These are phyloP conservation scores for Hypanus sabinus DNA, from an alignment of 2,113 vertebrate genomes.

Conservation along the genomic window DNA sequence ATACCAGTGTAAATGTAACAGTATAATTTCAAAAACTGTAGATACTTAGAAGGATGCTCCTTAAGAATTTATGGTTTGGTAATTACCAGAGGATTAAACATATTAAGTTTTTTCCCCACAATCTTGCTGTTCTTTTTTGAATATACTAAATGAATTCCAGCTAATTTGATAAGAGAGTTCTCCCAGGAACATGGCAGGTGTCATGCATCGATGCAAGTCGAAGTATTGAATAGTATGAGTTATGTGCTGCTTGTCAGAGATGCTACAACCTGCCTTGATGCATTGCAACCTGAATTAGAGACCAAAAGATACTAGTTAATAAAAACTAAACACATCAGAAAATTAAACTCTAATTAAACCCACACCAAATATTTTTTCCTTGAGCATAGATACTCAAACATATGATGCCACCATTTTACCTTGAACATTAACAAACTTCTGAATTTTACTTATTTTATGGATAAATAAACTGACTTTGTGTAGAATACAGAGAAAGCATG, in stretches of 20 bases:
- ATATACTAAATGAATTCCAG: background rate
- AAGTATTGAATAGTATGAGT: background rate
- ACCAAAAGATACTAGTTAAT: background rate
- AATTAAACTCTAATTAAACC: background rate
- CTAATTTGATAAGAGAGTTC: background rate
- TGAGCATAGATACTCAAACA: background rate
- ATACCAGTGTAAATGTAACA: background rate
- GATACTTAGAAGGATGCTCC: too few species aligned
- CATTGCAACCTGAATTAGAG: background rate
- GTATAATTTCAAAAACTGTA: background rate
- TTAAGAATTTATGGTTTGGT: background rate
- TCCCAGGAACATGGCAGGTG: background rate
- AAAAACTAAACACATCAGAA: background rate
- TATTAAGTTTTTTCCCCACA: background rate
- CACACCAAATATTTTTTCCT: too few species aligned
- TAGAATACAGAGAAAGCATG: background rate
- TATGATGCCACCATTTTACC: background rate
- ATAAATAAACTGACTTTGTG: background rate
- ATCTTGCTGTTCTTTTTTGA: background rate
- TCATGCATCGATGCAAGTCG: background rate
- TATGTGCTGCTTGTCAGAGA: too few species aligned
- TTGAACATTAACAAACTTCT: background rate
- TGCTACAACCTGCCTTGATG: background rate
- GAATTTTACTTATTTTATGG: background rate
- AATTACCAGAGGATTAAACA: background rate